Evolutionary conservation across 2,888 invertebrate genomes (phyloP), one percentile per base, ranked within the genome.

Genomic region (Tetragonula carbonaria): DNA sequence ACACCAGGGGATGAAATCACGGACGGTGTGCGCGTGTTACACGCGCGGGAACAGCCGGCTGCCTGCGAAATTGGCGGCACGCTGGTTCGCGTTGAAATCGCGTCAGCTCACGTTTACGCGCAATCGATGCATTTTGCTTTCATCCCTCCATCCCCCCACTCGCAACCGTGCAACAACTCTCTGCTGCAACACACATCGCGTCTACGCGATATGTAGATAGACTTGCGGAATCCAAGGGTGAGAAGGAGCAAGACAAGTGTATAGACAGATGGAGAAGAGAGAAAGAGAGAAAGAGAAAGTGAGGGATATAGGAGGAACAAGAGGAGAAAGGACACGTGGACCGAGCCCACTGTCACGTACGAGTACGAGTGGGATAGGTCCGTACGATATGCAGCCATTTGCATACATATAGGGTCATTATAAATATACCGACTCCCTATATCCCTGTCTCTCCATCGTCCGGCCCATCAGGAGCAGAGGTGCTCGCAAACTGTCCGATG

Each of bases 371-470:
- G 92, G 93, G 92, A 93, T 93, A 92, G 93, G 91, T 93, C 92
- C 90, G 92, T 91, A 92, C 93, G 93, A 94, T 94, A 93, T 94
- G 93, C 94, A 92, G 92, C 94, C 93, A 94, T 94, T 94, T 94
- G 94, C 94, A 94, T 94, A 94, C 93, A 94, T 94, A 94, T 94
- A 94, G 94, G 94, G 92, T 94, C 94, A 94, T 94, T 94, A 94
- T 94, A 93, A 94, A 94, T 94, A 93, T 92, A 94, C 93, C 90
- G 86, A 90, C 89, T 89, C 86, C 84, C 89, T 87, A 86, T 89
- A 90, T 86, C 87, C 89, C 87, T 87, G 92, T 91, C 91, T 92
- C 91, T 91, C 88, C 87, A 91, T 90, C 91, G 91, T 92, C 92
- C 89, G 87, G 89, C 91, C 93, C 92, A 92, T 93, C 93, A 92